These are phyloP conservation scores for Rhinophrynus dorsalis DNA, from an alignment of 2,797 vertebrate species.

Conservation along the genomic window DNA sequence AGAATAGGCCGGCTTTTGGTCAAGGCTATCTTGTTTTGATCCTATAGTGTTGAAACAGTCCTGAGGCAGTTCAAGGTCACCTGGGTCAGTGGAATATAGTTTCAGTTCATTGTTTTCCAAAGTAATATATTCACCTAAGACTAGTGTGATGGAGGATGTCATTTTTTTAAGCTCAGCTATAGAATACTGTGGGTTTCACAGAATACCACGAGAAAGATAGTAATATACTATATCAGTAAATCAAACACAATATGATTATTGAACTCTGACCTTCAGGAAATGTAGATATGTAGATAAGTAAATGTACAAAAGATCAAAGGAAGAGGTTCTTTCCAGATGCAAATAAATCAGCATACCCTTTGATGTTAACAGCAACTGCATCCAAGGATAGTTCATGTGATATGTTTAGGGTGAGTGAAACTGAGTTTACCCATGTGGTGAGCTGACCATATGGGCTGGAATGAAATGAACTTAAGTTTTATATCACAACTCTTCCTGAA, in stretches of 20 bases:
- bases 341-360: slow-evolving; percentile 44
- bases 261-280: slow-evolving; percentile 37
- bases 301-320: slow-evolving; percentile 44
- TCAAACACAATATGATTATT: slow-evolving; percentile 40
- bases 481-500: neutral
- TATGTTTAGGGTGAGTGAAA: slow-evolving; percentile 37
- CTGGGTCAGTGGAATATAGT: slow-evolving; percentile 39
- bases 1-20: slow-evolving; percentile 38
- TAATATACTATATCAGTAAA: slow-evolving; percentile 37
- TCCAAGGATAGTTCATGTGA: slow-evolving; percentile 31
- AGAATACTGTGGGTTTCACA: slow-evolving; percentile 25
- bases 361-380: slow-evolving; percentile 39
- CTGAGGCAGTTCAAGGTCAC: slow-evolving; percentile 45
- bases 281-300: slow-evolving; percentile 44
- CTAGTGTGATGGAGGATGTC: slow-evolving; percentile 14
- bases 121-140: slow-evolving; percentile 17
- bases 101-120: slow-evolving; percentile 41
- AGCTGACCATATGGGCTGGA: slow-evolving; percentile 21
- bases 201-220: slow-evolving; percentile 28
- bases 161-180: slow-evolving; percentile 8
- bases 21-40: slow-evolving; percentile 39
- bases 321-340: slow-evolving; percentile 30
- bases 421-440: slow-evolving; percentile 40
- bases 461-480: slow-evolving; percentile 1
- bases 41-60: slow-evolving; percentile 16